Conservation (phyloP, 1,140 invertebrate species). For the Caenorhabditis briggsae region DNA sequence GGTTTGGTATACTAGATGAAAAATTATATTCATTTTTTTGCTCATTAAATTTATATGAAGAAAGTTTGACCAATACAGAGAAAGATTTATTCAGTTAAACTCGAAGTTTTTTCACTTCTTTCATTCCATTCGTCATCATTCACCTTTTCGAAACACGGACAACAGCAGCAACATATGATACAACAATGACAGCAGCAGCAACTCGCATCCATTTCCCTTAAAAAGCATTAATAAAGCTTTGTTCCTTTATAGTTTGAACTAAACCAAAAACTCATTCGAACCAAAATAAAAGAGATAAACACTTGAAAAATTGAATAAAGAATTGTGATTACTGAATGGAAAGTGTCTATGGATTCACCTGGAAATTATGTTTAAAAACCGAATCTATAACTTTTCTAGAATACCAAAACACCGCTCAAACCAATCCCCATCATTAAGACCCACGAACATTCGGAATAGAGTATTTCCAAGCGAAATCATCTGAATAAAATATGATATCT, state of each 20-base stretch:
- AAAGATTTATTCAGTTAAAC: not conserved
- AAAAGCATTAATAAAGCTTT: too few relatives aligned
- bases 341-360: conserved; percentile 16
- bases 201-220: conserved; percentile 19
- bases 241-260: not conserved
- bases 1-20: too few relatives aligned
- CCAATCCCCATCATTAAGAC: conserved; percentile 7
- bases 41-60: too few relatives aligned
- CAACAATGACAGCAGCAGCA: conserved; percentile 45
- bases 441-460: not conserved
- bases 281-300: not conserved
- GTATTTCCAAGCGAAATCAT: conserved; percentile 18
- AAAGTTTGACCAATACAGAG: not conserved
- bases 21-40: too few relatives aligned
- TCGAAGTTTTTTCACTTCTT: not conserved
- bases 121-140: not conserved
- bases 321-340: conserved; percentile 21
- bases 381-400: not conserved
- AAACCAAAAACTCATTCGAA: conserved; percentile 42
- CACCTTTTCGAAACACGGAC: conserved; percentile 6
- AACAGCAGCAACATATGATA: conserved; percentile 6
- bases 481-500: not conserved
- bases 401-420: not conserved
- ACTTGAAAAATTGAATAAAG: conserved; percentile 22
- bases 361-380: not conserved